Evolutionary conservation across 2,797 vertebrate genomes (phyloP).

Genomic region (Epinephelus awoara): DNA sequence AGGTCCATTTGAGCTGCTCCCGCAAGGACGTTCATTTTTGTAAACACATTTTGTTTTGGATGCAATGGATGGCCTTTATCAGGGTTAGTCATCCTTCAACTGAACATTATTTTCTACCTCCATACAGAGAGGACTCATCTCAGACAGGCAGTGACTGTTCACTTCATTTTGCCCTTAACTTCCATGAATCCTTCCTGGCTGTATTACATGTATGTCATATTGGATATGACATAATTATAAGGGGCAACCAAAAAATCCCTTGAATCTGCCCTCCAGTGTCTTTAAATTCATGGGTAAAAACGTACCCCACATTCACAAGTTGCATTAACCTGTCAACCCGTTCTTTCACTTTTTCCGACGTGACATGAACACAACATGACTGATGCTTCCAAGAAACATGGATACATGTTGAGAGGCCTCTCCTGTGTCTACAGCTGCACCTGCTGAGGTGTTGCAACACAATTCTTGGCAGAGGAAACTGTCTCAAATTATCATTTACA

Average conservation of each 20-base stretch:
- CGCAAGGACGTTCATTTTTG: not conserved
- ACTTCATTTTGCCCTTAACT: not conserved
- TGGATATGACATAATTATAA: slow-evolving; percentile 18
- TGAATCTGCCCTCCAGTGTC: not conserved
- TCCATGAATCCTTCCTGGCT: slow-evolving; percentile 3
- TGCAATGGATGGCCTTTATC: not conserved
- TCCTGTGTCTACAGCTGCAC: slow-evolving; percentile 38
- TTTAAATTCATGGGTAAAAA: slow-evolving; percentile 12
- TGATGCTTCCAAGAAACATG: slow-evolving; percentile 26
- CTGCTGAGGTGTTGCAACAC: slow-evolving; percentile 39
- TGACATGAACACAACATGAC: slow-evolving; percentile 30
- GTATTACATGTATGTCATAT: slow-evolving; percentile 2
- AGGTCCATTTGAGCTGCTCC: not conserved
- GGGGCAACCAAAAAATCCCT: not conserved
- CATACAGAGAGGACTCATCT: not conserved
- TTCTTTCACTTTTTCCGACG: not conserved
- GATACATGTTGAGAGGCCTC: slow-evolving; percentile 11
- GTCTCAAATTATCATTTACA: not conserved
- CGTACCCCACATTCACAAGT: not conserved
- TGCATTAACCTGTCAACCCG: slow-evolving; percentile 4
- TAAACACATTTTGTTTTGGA: not conserved
- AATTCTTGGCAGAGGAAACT: slow-evolving; percentile 29
- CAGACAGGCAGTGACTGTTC: not conserved
- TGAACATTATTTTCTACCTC: not conserved
- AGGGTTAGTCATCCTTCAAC: not conserved